Evolutionary conservation across 2,888 invertebrate species (phyloP), one percentile per base, ranked within the genome.

Genomic region (Mellilla xanthometata): DNA sequence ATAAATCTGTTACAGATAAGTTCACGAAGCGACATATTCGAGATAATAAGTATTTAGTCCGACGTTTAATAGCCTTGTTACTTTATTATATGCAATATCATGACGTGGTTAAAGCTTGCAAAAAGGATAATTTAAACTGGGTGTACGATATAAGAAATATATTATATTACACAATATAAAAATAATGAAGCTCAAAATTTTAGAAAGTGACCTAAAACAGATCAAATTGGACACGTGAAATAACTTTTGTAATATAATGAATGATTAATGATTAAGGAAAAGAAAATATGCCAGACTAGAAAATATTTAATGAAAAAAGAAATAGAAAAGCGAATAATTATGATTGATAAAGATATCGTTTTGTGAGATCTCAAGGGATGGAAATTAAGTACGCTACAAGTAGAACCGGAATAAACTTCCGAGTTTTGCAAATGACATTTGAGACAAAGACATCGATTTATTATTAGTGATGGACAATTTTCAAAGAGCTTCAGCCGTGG

Each of bases 1-100:
- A 81, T 80, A 76, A 81, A 81, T 80, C 78, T 70, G 70, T 65
- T 72, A 71, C 73, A 76, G 73, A 76, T 75, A 74, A 69, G 64
- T 71, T 73, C 63, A 62, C 66, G 61, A 60, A 60, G 63, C 66
- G 67, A 71, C 70, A 67, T 67, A 65, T 70, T 55, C 52, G 61
- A 65, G 66, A 76, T 80, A 73, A 73, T 75, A 74, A 74, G 70
- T 65, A 68, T 76, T 74, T 75, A 70, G 74, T 74, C 61, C 65
- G 47, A 54, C 60, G 57, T 57, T 64, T 72, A 69, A 75, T 66
- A 56, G 66, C 61, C 62, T 61, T 60, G 65, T 48, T 44, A 49
- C 46, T 31, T 53, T 44, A 49, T 40, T 39, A 43, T 45, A n/a
- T 52, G 15, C 28, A 44, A 8, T 46, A 34, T 22, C 15, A 49